phyloP scores from a whole-genome alignment of 2,888 invertebrate species.

The Orchestes rusci region DNA sequence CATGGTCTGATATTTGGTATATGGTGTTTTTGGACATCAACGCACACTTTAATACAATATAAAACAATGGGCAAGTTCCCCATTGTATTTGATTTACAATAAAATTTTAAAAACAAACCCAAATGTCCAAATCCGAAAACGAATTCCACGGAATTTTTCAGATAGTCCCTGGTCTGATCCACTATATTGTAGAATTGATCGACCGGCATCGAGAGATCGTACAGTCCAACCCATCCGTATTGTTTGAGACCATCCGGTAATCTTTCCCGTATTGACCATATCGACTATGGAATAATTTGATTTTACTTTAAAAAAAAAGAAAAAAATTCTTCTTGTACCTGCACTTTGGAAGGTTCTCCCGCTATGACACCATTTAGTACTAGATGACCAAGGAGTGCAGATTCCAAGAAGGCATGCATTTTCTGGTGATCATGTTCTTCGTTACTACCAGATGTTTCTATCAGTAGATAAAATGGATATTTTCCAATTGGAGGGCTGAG shows the following conservation, averaged over 20 bases:
- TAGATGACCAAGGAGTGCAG: slow-evolving; percentile 59
- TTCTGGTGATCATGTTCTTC: slow-evolving; percentile 80
- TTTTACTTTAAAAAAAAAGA: background rate
- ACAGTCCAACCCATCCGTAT: slow-evolving; percentile 87
- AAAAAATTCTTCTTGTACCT: slow-evolving; percentile 44
- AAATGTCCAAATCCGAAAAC: slow-evolving; percentile 92
- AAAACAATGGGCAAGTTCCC: no score
- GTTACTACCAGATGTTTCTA: slow-evolving; percentile 84
- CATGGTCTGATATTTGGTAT: no score
- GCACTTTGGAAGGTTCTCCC: slow-evolving; percentile 68
- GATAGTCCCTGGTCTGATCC: slow-evolving; percentile 54
- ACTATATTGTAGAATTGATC: slow-evolving; percentile 75
- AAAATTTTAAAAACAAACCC: slow-evolving; percentile 49
- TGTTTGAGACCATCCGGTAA: slow-evolving; percentile 62
- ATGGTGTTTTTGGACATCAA: no score
- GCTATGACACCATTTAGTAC: slow-evolving; percentile 79
- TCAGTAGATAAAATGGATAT: slow-evolving; percentile 74
- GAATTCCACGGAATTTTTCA: slow-evolving; percentile 53
- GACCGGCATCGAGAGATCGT: slow-evolving; percentile 86
- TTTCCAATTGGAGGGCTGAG: slow-evolving; percentile 56
- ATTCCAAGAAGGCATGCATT: slow-evolving; percentile 66
- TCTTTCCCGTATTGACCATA: slow-evolving; percentile 83
- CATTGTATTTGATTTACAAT: background rate
- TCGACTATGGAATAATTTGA: slow-evolving; percentile 46
- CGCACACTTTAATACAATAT: no score